These are phyloP conservation scores for Halcyon malimbica DNA, from an alignment of 2,113 vertebrate genomes.

Conservation along the genomic window DNA sequence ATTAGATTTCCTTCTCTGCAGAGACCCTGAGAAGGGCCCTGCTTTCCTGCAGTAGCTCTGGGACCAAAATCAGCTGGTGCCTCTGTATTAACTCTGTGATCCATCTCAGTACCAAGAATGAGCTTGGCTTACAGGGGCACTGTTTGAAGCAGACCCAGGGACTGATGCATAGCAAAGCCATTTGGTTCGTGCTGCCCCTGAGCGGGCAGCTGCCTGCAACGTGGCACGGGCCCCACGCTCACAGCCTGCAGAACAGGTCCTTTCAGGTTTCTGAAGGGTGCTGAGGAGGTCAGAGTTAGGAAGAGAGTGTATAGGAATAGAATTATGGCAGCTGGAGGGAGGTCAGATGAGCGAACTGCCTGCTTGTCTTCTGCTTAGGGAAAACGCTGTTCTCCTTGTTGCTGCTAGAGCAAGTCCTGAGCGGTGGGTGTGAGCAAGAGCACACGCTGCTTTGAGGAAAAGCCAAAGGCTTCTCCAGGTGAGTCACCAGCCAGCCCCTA, in stretches of 20 bases:
- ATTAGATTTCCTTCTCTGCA: neutral
- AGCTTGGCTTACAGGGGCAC: neutral
- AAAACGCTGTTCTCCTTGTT: neutral
- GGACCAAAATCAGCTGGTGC: neutral
- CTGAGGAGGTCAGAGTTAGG: neutral
- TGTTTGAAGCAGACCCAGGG: neutral
- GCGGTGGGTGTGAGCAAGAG: neutral
- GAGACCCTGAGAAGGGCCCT: neutral
- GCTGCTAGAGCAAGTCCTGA: neutral
- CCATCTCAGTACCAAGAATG: neutral
- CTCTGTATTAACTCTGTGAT: neutral
- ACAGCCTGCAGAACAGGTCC: neutral
- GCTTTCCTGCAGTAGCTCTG: neutral
- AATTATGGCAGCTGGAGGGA: neutral
- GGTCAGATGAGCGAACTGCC: neutral
- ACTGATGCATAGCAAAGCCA: neutral
- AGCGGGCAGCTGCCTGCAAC: neutral
- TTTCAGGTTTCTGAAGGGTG: neutral
- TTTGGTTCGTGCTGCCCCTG: neutral
- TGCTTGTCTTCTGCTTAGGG: neutral
- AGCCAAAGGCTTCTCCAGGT: neutral
- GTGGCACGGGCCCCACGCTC: rapidly evolving
- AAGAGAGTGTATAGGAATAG: neutral
- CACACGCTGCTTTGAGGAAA: no score
- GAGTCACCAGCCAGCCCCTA: neutral